Evolutionary conservation across 2,113 vertebrate species (phyloP).

Genomic region (Cebus imitator): DNA sequence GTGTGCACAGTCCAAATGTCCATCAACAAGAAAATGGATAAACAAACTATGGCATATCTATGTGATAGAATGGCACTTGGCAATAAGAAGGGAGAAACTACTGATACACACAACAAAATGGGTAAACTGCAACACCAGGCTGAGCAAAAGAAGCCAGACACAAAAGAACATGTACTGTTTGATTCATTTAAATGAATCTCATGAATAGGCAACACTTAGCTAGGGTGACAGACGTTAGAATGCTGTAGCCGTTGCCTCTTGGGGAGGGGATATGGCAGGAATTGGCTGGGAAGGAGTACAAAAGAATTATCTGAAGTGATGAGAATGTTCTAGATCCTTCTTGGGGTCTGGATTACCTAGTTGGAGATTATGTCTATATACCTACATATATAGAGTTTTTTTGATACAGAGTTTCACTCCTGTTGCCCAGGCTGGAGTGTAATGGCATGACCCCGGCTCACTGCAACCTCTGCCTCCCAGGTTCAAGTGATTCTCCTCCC

Average conservation of each 20-base stretch:
- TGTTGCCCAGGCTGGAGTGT: too few relatives aligned
- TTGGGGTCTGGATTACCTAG: too few relatives aligned
- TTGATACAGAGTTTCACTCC: too few relatives aligned
- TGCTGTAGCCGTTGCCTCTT: background rate
- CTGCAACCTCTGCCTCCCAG: too few relatives aligned
- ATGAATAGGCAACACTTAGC: too few relatives aligned
- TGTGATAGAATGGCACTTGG: background rate
- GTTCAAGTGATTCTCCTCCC: too few relatives aligned
- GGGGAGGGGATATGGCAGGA: background rate
- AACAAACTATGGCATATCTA: background rate
- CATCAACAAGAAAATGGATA: background rate
- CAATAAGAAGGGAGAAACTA: background rate
- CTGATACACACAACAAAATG: background rate
- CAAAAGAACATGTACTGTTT: accelerated
- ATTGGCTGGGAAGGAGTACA: background rate
- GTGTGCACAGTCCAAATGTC: background rate
- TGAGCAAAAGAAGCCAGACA: background rate
- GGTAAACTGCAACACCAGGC: background rate
- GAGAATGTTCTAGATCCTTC: background rate
- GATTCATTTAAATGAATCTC: background rate
- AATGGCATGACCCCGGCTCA: too few relatives aligned
- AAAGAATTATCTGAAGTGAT: background rate
- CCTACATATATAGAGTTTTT: background rate
- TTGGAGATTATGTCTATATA: background rate
- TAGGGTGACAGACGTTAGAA: accelerated